A percentile compares a stretch with the other conserved stretches of the same genome.
Evolutionary conservation across 2,888 invertebrate species (phyloP).

Genomic region (Lumbricus terrestris): DNA sequence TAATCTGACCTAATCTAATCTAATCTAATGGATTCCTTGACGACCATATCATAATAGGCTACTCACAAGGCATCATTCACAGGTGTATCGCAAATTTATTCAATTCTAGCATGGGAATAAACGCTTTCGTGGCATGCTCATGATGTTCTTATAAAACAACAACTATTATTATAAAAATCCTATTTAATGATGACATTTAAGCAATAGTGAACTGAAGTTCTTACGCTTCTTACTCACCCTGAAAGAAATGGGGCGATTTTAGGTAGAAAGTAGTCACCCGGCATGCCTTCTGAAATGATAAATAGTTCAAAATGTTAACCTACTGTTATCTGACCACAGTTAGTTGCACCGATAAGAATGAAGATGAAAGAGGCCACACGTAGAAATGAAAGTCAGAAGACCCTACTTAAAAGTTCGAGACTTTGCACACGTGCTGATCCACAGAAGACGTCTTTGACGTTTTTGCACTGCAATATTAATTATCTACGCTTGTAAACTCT

Average conservation of each 20-base stretch:
- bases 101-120: neutral
- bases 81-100: neutral
- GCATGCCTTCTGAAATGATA: neutral
- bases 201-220: neutral
- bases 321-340: neutral
- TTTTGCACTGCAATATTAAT: too few relatives aligned
- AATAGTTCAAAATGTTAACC: neutral
- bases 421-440: neutral
- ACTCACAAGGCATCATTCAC: neutral
- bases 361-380: neutral
- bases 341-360: neutral
- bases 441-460: too few relatives aligned
- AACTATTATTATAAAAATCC: neutral
- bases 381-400: neutral
- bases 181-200: neutral
- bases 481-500: too few relatives aligned
- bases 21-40: neutral
- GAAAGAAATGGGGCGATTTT: neutral
- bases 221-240: neutral
- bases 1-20: neutral
- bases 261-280: neutral
- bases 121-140: neutral
- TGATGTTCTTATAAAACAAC: neutral
- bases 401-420: neutral
- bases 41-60: neutral